phyloP scores from a whole-genome alignment of 92 coral and sea anemone species.

The Parazoanthus atlanticus region DNA sequence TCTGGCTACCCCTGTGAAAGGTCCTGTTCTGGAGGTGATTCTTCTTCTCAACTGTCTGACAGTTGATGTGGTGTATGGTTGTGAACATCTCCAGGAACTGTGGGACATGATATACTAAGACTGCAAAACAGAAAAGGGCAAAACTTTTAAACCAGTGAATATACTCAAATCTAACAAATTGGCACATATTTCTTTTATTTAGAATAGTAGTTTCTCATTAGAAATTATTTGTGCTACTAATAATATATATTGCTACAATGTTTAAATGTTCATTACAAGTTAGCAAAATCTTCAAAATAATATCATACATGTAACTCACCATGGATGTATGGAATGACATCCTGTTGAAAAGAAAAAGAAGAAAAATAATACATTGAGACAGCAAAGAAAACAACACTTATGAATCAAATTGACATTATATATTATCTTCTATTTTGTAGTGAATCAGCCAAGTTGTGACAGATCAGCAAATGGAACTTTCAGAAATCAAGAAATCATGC shows the following conservation, averaged over 20 bases:
- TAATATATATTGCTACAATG: too few relatives aligned
- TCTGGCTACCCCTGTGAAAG: slow-evolving; percentile 40
- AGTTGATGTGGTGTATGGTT: slow-evolving; percentile 29
- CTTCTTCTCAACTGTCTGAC: slow-evolving; percentile 44
- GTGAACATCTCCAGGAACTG: slow-evolving; percentile 4
- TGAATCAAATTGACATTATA: too few relatives aligned
- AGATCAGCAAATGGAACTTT: not conserved
- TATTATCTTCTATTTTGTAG: not conserved
- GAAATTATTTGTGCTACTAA: too few relatives aligned
- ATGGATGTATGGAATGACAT: not conserved
- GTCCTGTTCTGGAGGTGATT: slow-evolving; percentile 27
- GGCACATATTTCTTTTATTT: too few relatives aligned
- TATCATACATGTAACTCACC: not conserved
- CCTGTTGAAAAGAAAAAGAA: not conserved
- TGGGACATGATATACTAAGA: slow-evolving; percentile 21
- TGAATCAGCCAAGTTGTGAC: too few relatives aligned
- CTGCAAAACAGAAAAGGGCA: not conserved
- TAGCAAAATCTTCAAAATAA: too few relatives aligned
- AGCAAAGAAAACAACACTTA: not conserved
- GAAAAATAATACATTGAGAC: not conserved
- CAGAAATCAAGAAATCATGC: too few relatives aligned
- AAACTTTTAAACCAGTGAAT: too few relatives aligned
- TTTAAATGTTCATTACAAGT: too few relatives aligned
- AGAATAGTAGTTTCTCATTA: too few relatives aligned
- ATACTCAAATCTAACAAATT: too few relatives aligned